Base-by-base conservation (phyloP, 2,888 invertebrate genomes). In the Eristalis tenax region DNA sequence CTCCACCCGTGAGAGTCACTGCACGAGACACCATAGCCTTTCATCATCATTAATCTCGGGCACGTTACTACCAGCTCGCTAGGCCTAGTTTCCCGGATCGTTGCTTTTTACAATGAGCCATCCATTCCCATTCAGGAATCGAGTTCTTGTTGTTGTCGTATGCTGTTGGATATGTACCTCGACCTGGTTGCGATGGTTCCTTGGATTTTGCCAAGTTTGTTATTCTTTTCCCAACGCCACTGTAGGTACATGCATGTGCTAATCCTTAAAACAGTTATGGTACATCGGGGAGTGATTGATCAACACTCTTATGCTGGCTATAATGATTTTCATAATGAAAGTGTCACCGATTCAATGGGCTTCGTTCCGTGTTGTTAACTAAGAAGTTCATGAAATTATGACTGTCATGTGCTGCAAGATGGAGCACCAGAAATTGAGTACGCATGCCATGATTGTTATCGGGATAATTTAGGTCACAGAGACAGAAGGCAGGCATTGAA, bases 251-350 rank as follows among this genome's bases (percentile, higher is more conserved):
- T 66, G 35, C 50, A 38, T 65, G 57, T 38, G 23, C 65, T 66
- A 28, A 38, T 75, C 65, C 70, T 63, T 59, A 43, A 79, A 35
- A 22, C 70, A 75, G 70, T 61, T 66, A 80, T 71, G 32, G 18
- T 56, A 63, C 81, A 71, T 71, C 68, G 32, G 84, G 84, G 84
- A 80, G 40, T 56, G 75, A 80, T 84, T 76, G 70, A 76, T 84
- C 66, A 78, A 70, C 38, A 26, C 11, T n/a, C 26, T 3, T 4
- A 73, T 15, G 38, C 38, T 35, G 32, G 23, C 66, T 50, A 35
- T 69, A 77, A 61, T 57, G 57, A 75, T 68, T 61, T 77, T 69
- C 69, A 50, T 69, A 68, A 76, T 69, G 43, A 28, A 57, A 61
- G 43, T 63, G 75, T 68, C 75, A 40, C 66, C 66, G 28, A 8